Evolutionary conservation across 2,797 vertebrate genomes (phyloP).

Genomic region (Carcharodon carcharias): DNA sequence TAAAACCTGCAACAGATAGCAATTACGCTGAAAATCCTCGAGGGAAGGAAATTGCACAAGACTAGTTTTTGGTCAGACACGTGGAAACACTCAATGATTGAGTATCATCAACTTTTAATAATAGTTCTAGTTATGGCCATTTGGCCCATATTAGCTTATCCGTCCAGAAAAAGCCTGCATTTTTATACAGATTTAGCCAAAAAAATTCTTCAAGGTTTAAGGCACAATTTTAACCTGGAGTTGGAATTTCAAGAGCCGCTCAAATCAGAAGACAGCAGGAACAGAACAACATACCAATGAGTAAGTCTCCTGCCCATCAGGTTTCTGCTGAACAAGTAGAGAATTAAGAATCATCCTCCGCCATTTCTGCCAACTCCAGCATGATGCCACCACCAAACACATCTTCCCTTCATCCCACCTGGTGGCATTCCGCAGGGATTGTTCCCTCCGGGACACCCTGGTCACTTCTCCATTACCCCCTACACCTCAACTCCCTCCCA

Average conservation of each 20-base stretch:
- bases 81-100: not conserved
- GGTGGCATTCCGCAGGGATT: too few species aligned
- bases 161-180: not conserved
- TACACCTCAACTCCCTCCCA: too few species aligned
- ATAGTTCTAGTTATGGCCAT: not conserved
- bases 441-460: too few species aligned
- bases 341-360: too few species aligned
- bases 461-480: too few species aligned
- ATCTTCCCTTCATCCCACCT: too few species aligned
- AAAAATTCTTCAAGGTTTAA: not conserved
- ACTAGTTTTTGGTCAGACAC: not conserved
- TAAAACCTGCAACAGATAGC: not conserved
- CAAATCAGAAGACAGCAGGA: not conserved
- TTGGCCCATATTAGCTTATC: not conserved
- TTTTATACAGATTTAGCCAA: not conserved
- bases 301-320: not conserved
- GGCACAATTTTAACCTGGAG: not conserved
- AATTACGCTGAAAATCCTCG: not conserved
- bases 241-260: not conserved
- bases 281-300: not conserved
- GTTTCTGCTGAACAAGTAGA: not conserved
- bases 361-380: too few species aligned
- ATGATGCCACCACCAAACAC: too few species aligned
- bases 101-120: not conserved
- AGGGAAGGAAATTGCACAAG: not conserved